Evolutionary conservation across 2,797 vertebrate species (phyloP).

Genomic region (Tapirus indicus): DNA sequence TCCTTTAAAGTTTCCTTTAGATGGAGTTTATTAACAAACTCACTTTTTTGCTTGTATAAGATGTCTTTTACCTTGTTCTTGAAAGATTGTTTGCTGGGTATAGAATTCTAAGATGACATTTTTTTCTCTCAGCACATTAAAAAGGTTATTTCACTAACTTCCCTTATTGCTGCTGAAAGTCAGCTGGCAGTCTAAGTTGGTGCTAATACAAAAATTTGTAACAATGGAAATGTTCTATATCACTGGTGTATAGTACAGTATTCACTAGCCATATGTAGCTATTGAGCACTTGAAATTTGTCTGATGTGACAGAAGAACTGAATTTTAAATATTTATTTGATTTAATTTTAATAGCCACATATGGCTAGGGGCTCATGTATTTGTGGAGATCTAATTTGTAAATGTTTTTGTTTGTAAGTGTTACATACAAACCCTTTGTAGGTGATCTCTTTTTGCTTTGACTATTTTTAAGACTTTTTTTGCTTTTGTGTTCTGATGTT

Average conservation of each 20-base stretch:
- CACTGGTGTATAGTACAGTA: background rate
- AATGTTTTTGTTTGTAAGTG: conserved; percentile 39
- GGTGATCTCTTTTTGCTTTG: conserved; percentile 25
- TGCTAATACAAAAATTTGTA: conserved; percentile 27
- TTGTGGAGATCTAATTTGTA: background rate
- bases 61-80: conserved; percentile 29
- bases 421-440: conserved; percentile 42
- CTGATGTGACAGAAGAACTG: background rate
- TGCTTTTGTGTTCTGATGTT: conserved; percentile 33
- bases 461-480: conserved; percentile 6
- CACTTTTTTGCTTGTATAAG: conserved; percentile 47
- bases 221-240: background rate
- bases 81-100: conserved; percentile 15
- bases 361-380: background rate
- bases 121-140: background rate
- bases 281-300: background rate
- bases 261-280: background rate
- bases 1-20: conserved; percentile 29
- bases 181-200: background rate
- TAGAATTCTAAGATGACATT: background rate
- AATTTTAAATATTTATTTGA: conserved; percentile 31
- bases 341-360: conserved; percentile 19
- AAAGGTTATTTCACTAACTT: conserved; percentile 15
- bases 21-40: conserved; percentile 30
- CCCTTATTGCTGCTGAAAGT: conserved; percentile 14